Percentiles rank a stretch among this genome's conserved stretches.
phyloP scores from a whole-genome alignment of 2,113 vertebrate species.

The Craseonycteris thonglongyai region DNA sequence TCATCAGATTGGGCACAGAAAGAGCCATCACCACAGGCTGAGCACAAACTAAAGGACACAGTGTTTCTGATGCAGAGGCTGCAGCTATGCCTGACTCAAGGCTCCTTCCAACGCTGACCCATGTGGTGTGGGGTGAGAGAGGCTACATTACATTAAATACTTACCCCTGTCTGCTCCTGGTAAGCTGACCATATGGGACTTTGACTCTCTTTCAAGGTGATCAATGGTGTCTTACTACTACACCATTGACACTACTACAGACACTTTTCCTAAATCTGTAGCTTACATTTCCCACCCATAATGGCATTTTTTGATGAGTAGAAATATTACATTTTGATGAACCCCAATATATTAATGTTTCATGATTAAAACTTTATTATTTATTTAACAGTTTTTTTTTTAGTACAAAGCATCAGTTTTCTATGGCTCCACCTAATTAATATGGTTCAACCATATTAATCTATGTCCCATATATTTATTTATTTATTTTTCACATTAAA shows the following conservation, averaged over 20 bases:
- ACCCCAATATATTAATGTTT: neutral
- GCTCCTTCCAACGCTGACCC: neutral
- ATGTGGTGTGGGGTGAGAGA: neutral
- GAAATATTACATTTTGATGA: neutral
- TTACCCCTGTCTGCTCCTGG: neutral
- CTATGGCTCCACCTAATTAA: neutral
- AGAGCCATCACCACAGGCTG: neutral
- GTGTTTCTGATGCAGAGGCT: neutral
- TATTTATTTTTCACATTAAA: neutral
- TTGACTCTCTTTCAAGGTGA: neutral
- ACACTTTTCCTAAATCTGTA: neutral
- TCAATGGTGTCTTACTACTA: neutral
- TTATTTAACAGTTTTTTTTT: neutral
- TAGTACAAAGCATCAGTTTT: neutral
- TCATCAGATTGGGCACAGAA: neutral
- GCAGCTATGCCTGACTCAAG: neutral
- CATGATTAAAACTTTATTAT: neutral
- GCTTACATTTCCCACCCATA: neutral
- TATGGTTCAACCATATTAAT: neutral
- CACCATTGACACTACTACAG: too few relatives aligned
- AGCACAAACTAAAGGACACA: neutral
- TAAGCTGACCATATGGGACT: neutral
- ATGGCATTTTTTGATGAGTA: neutral
- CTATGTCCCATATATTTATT: neutral
- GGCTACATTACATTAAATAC: neutral